These are phyloP conservation scores for Lasioglossum calceatum DNA, from an alignment of 2,888 invertebrate genomes.

Conservation along the genomic window DNA sequence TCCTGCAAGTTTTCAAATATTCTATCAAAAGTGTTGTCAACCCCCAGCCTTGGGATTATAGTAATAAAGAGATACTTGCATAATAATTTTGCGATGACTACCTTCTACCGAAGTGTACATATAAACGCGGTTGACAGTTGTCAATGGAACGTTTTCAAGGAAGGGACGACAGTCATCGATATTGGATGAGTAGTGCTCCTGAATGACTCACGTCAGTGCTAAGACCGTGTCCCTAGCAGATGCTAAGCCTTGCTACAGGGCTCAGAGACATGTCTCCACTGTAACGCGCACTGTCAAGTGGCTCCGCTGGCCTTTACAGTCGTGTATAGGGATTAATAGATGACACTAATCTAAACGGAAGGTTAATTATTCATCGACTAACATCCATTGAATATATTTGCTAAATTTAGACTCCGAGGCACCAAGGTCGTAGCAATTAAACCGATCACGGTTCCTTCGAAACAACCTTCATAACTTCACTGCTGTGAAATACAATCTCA, in stretches of 20 bases:
- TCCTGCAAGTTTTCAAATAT: too few relatives aligned
- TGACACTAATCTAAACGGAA: not conserved
- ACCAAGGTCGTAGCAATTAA: not conserved
- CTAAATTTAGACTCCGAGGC: not conserved
- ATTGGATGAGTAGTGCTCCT: not conserved
- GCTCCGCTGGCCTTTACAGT: not conserved
- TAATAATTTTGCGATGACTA: too few relatives aligned
- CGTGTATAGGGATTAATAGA: not conserved
- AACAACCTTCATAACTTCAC: not conserved
- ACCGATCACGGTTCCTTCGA: not conserved
- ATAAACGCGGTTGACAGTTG: not conserved
- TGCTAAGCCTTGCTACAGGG: slow-evolving; percentile 11
- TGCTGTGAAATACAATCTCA: too few relatives aligned
- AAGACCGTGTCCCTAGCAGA: slow-evolving; percentile 6
- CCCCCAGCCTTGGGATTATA: too few relatives aligned
- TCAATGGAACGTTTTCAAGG: not conserved
- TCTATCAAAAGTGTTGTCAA: too few relatives aligned
- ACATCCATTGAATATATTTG: not conserved
- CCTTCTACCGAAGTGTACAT: not conserved
- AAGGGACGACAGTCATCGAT: not conserved
- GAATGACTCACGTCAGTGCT: not conserved
- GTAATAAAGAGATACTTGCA: too few relatives aligned
- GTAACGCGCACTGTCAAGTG: not conserved
- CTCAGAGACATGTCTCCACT: not conserved
- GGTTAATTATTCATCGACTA: not conserved